A percentile compares a stretch with the other conserved stretches of the same genome.
These are phyloP conservation scores for Aphyosemion australe DNA, from an alignment of 2,113 vertebrate genomes.

Conservation along the genomic window DNA sequence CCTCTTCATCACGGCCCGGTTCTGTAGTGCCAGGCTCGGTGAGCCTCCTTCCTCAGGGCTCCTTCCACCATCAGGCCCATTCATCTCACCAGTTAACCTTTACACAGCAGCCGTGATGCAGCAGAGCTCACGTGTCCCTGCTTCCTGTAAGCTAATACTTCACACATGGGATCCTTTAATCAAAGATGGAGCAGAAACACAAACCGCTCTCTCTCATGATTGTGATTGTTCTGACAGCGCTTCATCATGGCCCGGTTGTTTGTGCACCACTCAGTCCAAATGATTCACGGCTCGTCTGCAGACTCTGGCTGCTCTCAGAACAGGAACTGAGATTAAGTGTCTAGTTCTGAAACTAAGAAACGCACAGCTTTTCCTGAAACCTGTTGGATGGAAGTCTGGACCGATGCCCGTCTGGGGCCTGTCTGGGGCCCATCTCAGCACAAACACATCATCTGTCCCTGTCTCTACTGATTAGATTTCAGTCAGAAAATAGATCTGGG, in stretches of 20 bases:
- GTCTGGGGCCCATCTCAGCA: background rate
- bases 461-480: background rate
- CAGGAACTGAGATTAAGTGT: too few species aligned
- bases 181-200: background rate
- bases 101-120: background rate
- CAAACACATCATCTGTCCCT: background rate
- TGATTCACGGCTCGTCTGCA: too few species aligned
- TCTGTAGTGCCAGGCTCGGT: background rate
- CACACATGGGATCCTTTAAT: background rate
- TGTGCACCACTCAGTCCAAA: too few species aligned
- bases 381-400: too few species aligned
- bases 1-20: background rate
- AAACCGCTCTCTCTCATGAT: too few species aligned
- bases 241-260: too few species aligned
- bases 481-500: background rate
- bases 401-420: too few species aligned
- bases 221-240: too few species aligned
- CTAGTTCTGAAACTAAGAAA: too few species aligned
- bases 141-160: background rate
- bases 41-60: background rate
- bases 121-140: background rate
- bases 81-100: background rate
- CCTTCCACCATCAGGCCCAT: background rate
- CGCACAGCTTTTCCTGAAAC: too few species aligned
- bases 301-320: too few species aligned